phyloP scores from a whole-genome alignment of 2,888 invertebrate species.

The Temnothorax rugatulus region DNA sequence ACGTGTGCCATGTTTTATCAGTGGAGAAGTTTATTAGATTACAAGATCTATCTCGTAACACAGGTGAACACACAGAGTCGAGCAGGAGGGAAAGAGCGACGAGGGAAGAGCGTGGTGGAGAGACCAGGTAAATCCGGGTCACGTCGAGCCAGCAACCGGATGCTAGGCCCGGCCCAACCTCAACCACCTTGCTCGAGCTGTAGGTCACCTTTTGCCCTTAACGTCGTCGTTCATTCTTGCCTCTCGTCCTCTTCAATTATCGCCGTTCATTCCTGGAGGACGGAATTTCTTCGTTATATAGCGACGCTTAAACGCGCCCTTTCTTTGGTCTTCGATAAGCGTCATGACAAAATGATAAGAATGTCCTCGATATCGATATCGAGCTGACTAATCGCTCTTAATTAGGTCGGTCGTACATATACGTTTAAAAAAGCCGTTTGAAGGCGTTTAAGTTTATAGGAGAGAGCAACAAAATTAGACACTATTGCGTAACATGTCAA shows the following conservation, averaged over 20 bases:
- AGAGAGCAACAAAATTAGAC: not conserved
- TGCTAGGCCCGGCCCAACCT: slow-evolving; percentile 73
- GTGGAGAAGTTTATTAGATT: slow-evolving; percentile 17
- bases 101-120: slow-evolving; percentile 62
- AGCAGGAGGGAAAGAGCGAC: slow-evolving; percentile 21
- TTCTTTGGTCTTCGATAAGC: not conserved
- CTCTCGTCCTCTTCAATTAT: slow-evolving; percentile 60
- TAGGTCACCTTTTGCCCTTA: slow-evolving; percentile 80
- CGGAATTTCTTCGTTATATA: not conserved
- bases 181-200: slow-evolving; percentile 76
- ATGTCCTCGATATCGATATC: slow-evolving; percentile 5
- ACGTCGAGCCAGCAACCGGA: slow-evolving; percentile 80
- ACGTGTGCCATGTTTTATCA: slow-evolving; percentile 14
- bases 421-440: not conserved
- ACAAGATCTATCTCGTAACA: slow-evolving; percentile 15
- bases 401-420: not conserved
- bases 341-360: slow-evolving; percentile 9
- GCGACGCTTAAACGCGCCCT: slow-evolving; percentile 3
- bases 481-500: not conserved
- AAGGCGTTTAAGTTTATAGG: not conserved
- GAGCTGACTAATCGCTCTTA: slow-evolving; percentile 17
- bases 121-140: slow-evolving; percentile 81
- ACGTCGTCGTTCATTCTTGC: slow-evolving; percentile 66
- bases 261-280: slow-evolving; percentile 25
- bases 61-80: slow-evolving; percentile 8